Conservation (phyloP, 2,797 vertebrate species). For the Meda fulgida region DNA sequence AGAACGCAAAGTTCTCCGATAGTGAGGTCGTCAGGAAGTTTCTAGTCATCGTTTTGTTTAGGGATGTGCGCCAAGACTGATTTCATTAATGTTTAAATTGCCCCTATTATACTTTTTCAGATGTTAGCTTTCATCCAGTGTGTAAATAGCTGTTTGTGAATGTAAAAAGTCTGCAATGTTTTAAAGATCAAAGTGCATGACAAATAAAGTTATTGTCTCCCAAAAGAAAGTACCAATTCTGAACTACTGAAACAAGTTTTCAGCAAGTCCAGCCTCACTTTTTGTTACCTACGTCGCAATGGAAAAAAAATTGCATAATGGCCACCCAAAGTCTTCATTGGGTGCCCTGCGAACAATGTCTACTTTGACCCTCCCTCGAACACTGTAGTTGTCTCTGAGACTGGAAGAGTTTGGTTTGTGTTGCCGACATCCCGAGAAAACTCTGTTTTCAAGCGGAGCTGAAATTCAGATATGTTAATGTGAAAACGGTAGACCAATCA, state of each 20-base stretch:
- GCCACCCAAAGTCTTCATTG: background rate
- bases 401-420: background rate
- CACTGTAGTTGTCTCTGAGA: background rate
- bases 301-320: background rate
- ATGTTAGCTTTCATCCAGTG: background rate
- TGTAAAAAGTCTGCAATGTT: background rate
- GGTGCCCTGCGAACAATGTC: background rate
- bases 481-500: background rate
- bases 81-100: background rate
- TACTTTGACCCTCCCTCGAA: background rate
- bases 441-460: background rate
- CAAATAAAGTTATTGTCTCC: background rate
- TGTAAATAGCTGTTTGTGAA: background rate
- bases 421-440: background rate
- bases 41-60: conserved; percentile 29
- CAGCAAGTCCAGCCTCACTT: background rate
- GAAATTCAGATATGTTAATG: background rate
- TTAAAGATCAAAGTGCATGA: background rate
- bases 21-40: conserved; percentile 13
- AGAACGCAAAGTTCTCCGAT: conserved; percentile 4
- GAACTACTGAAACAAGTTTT: background rate
- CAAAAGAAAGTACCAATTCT: background rate
- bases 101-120: background rate
- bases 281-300: background rate
- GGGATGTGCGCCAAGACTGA: background rate